A percentile compares a stretch with the other conserved stretches of the same genome.
Evolutionary conservation across 1,140 invertebrate genomes (phyloP).

Genomic region (Xylocopa sonorina): DNA sequence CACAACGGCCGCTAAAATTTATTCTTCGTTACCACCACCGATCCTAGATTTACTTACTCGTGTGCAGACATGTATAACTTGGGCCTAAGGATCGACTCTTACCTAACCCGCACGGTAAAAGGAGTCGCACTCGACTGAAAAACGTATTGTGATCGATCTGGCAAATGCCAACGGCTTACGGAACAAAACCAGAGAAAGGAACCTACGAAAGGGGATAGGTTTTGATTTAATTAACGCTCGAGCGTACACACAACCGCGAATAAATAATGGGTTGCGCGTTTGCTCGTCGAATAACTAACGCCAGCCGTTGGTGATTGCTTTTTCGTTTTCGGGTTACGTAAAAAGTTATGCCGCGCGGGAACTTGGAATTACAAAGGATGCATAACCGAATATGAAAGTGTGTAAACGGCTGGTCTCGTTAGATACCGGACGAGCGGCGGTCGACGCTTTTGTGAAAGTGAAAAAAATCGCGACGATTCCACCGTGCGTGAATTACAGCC

Average conservation of each 20-base stretch:
- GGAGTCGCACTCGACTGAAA: no score
- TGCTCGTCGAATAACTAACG: background rate
- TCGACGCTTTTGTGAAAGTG: slow-evolving; percentile 74
- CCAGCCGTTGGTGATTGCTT: background rate
- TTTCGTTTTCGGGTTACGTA: slow-evolving; percentile 29
- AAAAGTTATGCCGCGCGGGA: slow-evolving; percentile 40
- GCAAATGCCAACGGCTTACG: background rate
- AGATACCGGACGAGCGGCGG: slow-evolving; percentile 34
- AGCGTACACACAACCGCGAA: background rate
- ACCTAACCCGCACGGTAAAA: no score
- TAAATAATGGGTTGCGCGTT: background rate
- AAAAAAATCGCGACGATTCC: slow-evolving; percentile 75
- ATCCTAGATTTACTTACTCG: no score
- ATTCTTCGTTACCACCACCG: no score
- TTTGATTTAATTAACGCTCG: background rate
- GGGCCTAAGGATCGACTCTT: no score
- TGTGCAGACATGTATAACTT: no score
- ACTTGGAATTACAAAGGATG: slow-evolving; percentile 25
- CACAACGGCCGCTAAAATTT: no score
- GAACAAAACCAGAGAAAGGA: background rate
- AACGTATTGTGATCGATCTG: no score
- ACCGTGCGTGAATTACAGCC: slow-evolving; percentile 73
- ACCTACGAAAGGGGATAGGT: no score
- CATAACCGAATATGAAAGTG: slow-evolving; percentile 28
- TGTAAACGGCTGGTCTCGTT: slow-evolving; percentile 21